These are phyloP conservation scores for Ceratotherium simum DNA, from an alignment of 2,113 vertebrate species.

Conservation along the genomic window DNA sequence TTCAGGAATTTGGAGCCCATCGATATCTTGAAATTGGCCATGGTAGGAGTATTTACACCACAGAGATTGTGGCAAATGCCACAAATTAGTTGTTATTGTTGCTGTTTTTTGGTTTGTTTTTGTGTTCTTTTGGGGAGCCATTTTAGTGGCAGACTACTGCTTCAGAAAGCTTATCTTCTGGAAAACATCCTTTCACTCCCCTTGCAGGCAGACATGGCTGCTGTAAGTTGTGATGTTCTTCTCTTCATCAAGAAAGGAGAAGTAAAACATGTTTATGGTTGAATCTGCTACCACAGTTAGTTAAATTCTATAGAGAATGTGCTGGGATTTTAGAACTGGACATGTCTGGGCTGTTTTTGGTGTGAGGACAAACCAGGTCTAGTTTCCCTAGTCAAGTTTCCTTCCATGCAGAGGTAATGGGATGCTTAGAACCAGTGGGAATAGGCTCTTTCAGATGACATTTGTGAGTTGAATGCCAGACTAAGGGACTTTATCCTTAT, in stretches of 20 bases:
- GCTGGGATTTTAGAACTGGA: neutral
- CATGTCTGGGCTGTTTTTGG: neutral
- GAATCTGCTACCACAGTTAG: neutral
- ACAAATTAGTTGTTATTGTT: neutral
- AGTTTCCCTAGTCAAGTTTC: neutral
- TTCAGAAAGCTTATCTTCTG: neutral
- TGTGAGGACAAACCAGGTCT: neutral
- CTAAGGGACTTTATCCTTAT: neutral
- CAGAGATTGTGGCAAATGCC: neutral
- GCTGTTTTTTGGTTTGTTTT: neutral
- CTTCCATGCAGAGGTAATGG: neutral
- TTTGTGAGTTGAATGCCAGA: neutral
- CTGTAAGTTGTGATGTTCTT: neutral
- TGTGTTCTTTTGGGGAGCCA: neutral
- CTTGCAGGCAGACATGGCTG: neutral
- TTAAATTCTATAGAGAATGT: neutral
- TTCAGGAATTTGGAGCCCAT: neutral
- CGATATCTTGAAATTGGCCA: neutral
- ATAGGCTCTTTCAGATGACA: neutral
- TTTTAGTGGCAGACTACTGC: neutral
- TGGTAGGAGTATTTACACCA: neutral
- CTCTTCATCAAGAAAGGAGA: neutral
- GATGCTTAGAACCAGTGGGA: rapidly evolving
- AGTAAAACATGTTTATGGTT: neutral
- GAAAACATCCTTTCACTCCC: neutral